Conservation (phyloP, 1,140 invertebrate species). For the Lethrus apterus region DNA sequence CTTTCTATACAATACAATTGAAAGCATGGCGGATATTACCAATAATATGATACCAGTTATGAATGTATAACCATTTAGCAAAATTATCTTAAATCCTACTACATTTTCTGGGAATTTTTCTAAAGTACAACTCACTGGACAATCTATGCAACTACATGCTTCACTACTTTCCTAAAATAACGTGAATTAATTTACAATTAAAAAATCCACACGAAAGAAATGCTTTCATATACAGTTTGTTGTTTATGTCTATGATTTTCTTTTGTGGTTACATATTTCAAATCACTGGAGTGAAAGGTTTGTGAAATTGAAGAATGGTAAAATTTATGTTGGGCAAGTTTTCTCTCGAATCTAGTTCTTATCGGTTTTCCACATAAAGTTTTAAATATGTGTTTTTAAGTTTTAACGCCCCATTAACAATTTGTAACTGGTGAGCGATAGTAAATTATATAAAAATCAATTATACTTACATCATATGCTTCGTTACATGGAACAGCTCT, state of each 20-base stretch:
- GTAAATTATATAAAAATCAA: conserved; percentile 10
- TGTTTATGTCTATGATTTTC: too few species aligned
- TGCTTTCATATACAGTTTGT: too few species aligned
- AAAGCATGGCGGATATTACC: conserved; percentile 1
- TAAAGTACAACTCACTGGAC: conserved; percentile 52
- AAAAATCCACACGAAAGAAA: too few species aligned
- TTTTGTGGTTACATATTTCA: too few species aligned
- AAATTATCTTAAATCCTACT: conserved; percentile 15
- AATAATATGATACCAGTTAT: conserved; percentile 16
- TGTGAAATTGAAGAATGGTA: too few species aligned
- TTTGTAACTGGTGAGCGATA: neutral
- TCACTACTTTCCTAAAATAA: conserved; percentile 39
- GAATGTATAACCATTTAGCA: conserved; percentile 21
- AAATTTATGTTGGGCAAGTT: too few species aligned
- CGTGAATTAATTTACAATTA: conserved; percentile 1
- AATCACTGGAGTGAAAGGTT: too few species aligned
- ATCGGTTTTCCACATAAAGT: neutral
- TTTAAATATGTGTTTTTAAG: neutral
- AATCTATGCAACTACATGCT: conserved; percentile 75
- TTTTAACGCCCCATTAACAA: neutral
- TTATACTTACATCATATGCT: conserved; percentile 43
- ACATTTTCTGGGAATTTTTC: conserved; percentile 11
- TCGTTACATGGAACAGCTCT: conserved; percentile 51
- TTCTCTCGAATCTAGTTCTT: too few species aligned
- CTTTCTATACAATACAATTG: conserved; percentile 7